Evolutionary conservation across 2,113 vertebrate species (phyloP).

Genomic region (Agelaius phoeniceus): DNA sequence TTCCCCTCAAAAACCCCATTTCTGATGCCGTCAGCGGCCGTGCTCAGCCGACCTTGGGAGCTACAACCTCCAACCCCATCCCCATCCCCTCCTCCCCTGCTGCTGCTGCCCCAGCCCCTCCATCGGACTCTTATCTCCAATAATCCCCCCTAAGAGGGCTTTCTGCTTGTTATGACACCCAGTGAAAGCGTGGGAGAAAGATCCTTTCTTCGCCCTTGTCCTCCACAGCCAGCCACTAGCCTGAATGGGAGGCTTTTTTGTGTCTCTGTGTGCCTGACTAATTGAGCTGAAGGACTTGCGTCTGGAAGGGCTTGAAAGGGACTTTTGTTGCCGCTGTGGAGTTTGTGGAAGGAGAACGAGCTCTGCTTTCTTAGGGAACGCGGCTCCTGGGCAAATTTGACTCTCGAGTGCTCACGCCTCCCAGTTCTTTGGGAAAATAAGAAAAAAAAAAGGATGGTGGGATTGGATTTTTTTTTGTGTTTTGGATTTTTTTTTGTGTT

Average conservation of each 20-base stretch:
- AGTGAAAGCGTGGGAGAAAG: conserved; percentile 74
- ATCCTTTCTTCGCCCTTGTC: conserved; percentile 69
- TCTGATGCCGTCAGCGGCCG: background rate
- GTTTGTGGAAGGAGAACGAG: conserved; percentile 56
- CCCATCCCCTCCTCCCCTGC: background rate
- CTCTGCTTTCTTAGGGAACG: conserved; percentile 33
- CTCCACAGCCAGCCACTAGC: conserved; percentile 62
- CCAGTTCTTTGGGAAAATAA: background rate
- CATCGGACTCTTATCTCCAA: conserved; percentile 68
- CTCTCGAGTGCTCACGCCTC: conserved; percentile 3
- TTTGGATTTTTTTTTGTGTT: background rate
- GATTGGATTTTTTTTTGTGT: background rate
- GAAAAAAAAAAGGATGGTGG: background rate
- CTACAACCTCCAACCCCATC: background rate
- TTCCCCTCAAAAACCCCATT: background rate
- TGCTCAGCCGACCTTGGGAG: background rate
- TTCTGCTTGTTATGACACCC: conserved; percentile 82
- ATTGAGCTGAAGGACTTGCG: conserved; percentile 82
- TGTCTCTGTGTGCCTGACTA: conserved; percentile 78
- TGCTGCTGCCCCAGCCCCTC: conserved; percentile 38
- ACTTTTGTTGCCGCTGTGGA: conserved; percentile 71
- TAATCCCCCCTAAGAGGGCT: conserved; percentile 76
- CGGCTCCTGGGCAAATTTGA: conserved; percentile 47
- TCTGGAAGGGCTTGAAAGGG: conserved; percentile 78
- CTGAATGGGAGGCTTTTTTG: conserved; percentile 66